Evolutionary conservation across 2,797 vertebrate genomes (phyloP).

Genomic region (Labeo calbasu): DNA sequence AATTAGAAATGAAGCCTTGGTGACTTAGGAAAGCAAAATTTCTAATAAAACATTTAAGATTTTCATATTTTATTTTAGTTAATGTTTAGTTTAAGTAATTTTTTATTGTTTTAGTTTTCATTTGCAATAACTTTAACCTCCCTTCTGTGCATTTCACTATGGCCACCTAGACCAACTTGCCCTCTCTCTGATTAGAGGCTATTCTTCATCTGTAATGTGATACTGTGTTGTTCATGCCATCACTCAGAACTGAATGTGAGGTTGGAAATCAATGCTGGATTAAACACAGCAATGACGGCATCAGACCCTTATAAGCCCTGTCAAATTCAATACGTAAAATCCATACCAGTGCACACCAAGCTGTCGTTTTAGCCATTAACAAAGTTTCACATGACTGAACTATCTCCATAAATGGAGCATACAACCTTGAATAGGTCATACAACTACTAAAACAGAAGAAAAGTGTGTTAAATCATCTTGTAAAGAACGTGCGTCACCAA

Average conservation of each 20-base stretch:
- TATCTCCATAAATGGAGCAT: background rate
- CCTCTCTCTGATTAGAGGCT: background rate
- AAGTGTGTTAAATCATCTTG: background rate
- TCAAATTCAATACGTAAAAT: slow-evolving; percentile 1
- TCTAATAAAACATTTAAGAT: too few relatives aligned
- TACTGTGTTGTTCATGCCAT: background rate
- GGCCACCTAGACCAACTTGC: background rate
- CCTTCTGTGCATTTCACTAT: background rate
- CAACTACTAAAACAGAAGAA: background rate
- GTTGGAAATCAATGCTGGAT: slow-evolving; percentile 5
- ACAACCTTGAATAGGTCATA: slow-evolving; percentile 2
- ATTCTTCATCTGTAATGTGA: slow-evolving; percentile 1
- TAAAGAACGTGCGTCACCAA: background rate
- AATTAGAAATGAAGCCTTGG: too few relatives aligned
- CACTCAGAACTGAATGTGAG: background rate
- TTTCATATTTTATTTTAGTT: background rate
- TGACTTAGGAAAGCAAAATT: too few relatives aligned
- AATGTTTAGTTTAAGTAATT: background rate
- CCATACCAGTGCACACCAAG: background rate
- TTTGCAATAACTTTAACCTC: background rate
- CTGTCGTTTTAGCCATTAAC: slow-evolving; percentile 2
- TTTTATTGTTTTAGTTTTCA: background rate
- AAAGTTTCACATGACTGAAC: background rate
- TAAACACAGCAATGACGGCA: background rate
- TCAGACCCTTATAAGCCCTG: background rate